These are phyloP conservation scores for Gyps fulvus DNA, from an alignment of 2,113 vertebrate genomes.

Conservation along the genomic window DNA sequence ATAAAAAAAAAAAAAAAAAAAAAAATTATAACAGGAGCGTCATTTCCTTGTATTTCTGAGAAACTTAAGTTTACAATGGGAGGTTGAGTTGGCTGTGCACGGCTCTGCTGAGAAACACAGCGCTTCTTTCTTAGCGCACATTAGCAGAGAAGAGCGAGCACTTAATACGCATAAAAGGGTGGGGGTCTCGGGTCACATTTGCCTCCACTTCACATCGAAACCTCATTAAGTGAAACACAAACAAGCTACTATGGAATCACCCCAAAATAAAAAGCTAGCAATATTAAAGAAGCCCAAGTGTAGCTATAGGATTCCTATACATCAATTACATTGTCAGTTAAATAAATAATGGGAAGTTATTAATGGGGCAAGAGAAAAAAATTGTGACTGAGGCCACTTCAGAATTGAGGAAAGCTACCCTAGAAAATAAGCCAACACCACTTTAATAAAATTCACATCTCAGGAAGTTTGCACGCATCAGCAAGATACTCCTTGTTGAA, in stretches of 20 bases:
- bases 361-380: not conserved
- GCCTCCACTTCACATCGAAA: not conserved
- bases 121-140: accelerated
- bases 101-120: not conserved
- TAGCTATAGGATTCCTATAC: not conserved
- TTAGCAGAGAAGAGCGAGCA: not conserved
- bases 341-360: not conserved
- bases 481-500: not conserved
- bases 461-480: not conserved
- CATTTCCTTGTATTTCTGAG: not conserved
- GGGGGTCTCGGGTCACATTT: not conserved
- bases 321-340: not conserved
- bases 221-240: not conserved
- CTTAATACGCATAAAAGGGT: accelerated
- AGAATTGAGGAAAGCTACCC: not conserved
- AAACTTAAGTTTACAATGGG: not conserved
- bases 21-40: not conserved
- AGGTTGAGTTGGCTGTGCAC: not conserved
- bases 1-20: accelerated
- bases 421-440: not conserved
- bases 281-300: not conserved
- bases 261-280: not conserved
- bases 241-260: not conserved
- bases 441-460: not conserved
- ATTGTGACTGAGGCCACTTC: not conserved